Base-by-base conservation (phyloP, 2,113 vertebrate genomes). In the Podarcis cretensis region DNA sequence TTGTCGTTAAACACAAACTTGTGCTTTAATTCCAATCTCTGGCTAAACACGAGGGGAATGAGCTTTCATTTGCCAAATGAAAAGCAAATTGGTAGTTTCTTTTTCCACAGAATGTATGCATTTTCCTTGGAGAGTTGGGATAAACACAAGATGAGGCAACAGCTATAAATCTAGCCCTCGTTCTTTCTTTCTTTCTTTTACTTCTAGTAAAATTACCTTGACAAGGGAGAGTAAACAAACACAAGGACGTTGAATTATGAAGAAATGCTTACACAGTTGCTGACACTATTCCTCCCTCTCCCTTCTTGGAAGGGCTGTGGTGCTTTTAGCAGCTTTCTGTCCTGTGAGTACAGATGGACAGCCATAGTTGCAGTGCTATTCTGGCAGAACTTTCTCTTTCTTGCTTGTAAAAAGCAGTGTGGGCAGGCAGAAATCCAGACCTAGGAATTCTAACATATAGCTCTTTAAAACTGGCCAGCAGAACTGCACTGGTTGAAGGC, bases 21-120 rank as follows among this genome's bases (percentile, higher is more conserved):
- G 76, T 0, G 73, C 90, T 90, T 89, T 79, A 65, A 79, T 93
- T 86, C 92, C 16, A 69, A 1, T 75, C 88, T 71, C 6, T 80
- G 87, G 80, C 63, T 84, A 48, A 91, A 85, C 86, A 83, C 5
- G 89, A 21, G 71, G 73, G 82, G 66, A 88, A 90, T 0, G 84
- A 87, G 87, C 54, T 7, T 71, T 87, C 76, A 3, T 89, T 69
- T 89, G 81, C 74, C 73, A 89, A 88, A 74, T 65, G 73, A 69
- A 81, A 87, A 87, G 48, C 66, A 89, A 84, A 89, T 77, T 89
- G 71, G 73, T 57, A 77, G 69, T 66, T 82, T 57, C 1, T 79
- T 3, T 80, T 90, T 82, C 37, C 91, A 89, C 16, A 59, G 78
- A 79, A 4, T 71, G 4, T 68, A 9, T 85, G 77, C 91, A 90